Conservation (phyloP, 2,888 invertebrate genomes). For the Zele albiditarsus region DNA sequence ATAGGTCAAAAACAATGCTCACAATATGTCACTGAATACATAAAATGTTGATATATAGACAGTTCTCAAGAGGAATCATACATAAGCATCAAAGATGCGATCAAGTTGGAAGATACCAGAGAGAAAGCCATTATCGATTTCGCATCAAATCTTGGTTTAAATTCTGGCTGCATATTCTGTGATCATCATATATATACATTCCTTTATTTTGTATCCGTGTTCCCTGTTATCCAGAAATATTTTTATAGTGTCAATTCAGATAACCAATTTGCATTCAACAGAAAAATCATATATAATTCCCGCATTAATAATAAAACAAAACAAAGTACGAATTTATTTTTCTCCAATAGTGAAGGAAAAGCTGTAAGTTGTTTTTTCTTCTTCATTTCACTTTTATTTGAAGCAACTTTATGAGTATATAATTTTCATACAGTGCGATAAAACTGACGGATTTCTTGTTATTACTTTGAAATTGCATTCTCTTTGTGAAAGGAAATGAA, state of each 20-base stretch:
- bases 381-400: background rate
- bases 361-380: background rate
- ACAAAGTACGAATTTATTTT: background rate
- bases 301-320: background rate
- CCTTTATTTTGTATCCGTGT: conserved; percentile 21
- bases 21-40: background rate
- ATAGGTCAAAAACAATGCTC: background rate
- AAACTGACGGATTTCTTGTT: background rate
- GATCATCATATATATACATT: conserved; percentile 31
- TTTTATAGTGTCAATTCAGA: background rate
- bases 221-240: conserved; percentile 24
- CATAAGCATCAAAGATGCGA: background rate
- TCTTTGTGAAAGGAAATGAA: background rate
- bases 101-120: background rate
- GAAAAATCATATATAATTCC: background rate
- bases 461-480: background rate
- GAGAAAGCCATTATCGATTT: conserved; percentile 69
- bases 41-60: background rate
- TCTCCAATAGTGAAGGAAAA: background rate
- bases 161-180: conserved; percentile 53
- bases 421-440: background rate
- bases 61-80: background rate
- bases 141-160: conserved; percentile 66
- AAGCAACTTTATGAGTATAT: background rate
- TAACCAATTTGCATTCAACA: background rate